Base-by-base conservation (phyloP, 2,888 invertebrate species). In the Deilephila elpenor region DNA sequence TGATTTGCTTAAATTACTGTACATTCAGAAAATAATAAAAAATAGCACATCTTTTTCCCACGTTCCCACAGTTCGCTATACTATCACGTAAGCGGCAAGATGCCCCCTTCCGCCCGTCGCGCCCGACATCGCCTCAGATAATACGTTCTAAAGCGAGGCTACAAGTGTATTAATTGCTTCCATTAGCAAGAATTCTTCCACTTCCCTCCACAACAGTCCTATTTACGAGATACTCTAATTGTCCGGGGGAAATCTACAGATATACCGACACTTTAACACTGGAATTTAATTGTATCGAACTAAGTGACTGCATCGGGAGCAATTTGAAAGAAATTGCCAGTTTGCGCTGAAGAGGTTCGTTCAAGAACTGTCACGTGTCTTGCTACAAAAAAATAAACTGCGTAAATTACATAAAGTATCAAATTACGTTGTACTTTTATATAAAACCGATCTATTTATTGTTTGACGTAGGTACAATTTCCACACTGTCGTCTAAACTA, bases 161-260 rank as follows among this genome's bases (percentile, higher is more conserved):
- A 67, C 64, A 67, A 44, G 20, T 44, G 64, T 44, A 67, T 62
- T 51, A 51, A 44, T 67, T 67, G 64, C 44, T 67, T 67, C 64
- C 64, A 67, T 67, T 67, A 67, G 8, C 25, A 44, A 67, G 20
- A 51, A 67, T 67, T 14, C 64, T 44, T 67, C 25, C 20, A 20
- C 5, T 44, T 67, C 44, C 64, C 20, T 20, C 14, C 19, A 25
- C 20, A 44, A 20, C 19, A 34, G 17, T 19, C 44, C 7, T 14
- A 14, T 44, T 67, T 14, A 14, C 20, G 44, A 4, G 14, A 11
- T 44, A 51, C 20, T 14, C 37, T 19, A 44, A 51, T 62, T 34
- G 61, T 32, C 5, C 14, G n/a, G 37, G n/a, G 25, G 25, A 67
- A 44, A 67, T 25, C 11, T n/a, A 44, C 5, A 14, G n/a, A 44